Evolutionary conservation across 2,797 vertebrate genomes (phyloP), one percentile per base, ranked within the genome.

Genomic region (Tarsius wallacei): DNA sequence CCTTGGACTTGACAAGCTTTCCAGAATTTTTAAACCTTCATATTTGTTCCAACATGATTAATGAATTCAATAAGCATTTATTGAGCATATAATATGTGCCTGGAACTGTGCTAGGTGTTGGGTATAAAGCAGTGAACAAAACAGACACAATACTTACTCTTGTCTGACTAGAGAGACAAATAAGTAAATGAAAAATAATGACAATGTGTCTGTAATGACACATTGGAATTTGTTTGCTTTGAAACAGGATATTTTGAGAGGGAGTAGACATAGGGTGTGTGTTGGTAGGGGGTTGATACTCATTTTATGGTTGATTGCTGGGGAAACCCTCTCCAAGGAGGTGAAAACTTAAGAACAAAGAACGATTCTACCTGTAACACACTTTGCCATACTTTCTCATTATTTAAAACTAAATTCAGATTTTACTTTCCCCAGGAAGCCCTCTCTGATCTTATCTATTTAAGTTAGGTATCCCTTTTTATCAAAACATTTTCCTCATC

Each of bases 381-480:
- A 70, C 11, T 77, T 68, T 42, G 33, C 4, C 33, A 9, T n/a
- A 16, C 7, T 57, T 95, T 86, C 8, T 87, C 42, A 59, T 42
- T 85, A n/a, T 49, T 93, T 21, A 76, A 89, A 76, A 87, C 14
- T 55, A 73, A 74, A 55, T 77, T 84, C 22, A 76, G 53, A 70
- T 70, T 64, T 91, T 71, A 15, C 47, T 73, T 89, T 74, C 26
- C 21, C 21, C 16, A 74, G 51, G 81, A 81, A 81, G n/a, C 21
- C 55, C 21, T 78, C 74, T 76, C 12, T 86, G 66, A 49, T 31
- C 16, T 61, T 77, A 82, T 21, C n/a, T 78, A 22, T 71, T 78
- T 66, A 26, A 26, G 63, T 78, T 80, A 76, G 61, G 26, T 7
- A 42, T 9, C 10, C 8, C 8, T 82, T 80, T 80, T 49, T 11